phyloP scores from a whole-genome alignment of 2,888 invertebrate genomes.

The Microctonus hyperodae region DNA sequence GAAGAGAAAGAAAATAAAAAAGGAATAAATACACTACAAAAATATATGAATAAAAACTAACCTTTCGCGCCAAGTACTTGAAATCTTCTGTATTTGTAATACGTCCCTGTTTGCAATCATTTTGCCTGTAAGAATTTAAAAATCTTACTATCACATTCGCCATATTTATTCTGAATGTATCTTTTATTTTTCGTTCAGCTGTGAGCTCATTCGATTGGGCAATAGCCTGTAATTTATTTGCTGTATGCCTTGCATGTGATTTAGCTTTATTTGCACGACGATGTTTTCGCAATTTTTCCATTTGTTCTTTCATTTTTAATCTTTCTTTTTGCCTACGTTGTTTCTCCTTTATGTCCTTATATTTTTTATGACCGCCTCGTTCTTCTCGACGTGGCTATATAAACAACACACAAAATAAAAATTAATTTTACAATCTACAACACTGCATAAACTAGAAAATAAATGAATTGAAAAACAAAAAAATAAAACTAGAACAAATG shows the following conservation, averaged over 20 bases:
- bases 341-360: slow-evolving; percentile 82
- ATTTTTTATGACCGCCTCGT: slow-evolving; percentile 75
- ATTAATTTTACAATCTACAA: no score
- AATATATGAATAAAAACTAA: slow-evolving; percentile 55
- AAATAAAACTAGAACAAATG: slow-evolving; percentile 27
- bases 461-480: not conserved
- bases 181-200: slow-evolving; percentile 78
- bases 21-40: slow-evolving; percentile 2
- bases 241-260: slow-evolving; percentile 53
- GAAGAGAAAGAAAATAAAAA: slow-evolving; percentile 4
- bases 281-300: slow-evolving; percentile 63
- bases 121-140: slow-evolving; percentile 86
- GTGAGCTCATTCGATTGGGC: slow-evolving; percentile 65
- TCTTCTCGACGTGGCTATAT: slow-evolving; percentile 81
- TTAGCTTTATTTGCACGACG: slow-evolving; percentile 55
- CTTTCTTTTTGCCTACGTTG: slow-evolving; percentile 74
- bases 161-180: slow-evolving; percentile 82
- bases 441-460: no score
- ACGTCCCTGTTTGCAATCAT: slow-evolving; percentile 82
- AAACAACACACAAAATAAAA: no score
- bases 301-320: slow-evolving; percentile 64
- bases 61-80: slow-evolving; percentile 93
- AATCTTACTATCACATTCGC: slow-evolving; percentile 85
- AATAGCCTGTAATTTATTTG: slow-evolving; percentile 52
- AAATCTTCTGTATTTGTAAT: slow-evolving; percentile 92